Evolutionary conservation across 2,113 vertebrate species (phyloP), one percentile per base, ranked within the genome.

Genomic region (Carlito syrichta): DNA sequence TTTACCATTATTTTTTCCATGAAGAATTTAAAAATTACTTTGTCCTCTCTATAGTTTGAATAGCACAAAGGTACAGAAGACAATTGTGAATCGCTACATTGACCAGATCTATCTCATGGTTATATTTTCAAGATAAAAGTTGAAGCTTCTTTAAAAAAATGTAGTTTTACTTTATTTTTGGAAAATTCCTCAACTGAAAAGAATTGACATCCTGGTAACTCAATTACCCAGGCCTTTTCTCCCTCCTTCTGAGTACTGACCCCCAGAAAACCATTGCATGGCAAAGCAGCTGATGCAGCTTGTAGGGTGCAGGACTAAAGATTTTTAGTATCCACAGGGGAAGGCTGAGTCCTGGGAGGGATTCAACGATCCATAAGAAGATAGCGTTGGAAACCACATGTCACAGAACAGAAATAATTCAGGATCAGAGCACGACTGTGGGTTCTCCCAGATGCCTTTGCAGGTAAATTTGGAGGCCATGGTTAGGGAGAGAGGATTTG

Each of bases 111-210:
- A 91, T 88, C 62, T 97, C 54, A 32, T 84, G 40, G 56, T 77
- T 94, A 56, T 81, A 73, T 77, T 95, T 97, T 93, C 38, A 96
- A 96, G 79, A 35, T 87, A 58, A 97, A 95, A 96, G 90, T 45
- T 38, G 19, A 96, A 94, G 35, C 17, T 66, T 12, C 48, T 63
- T 30, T 25, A 30, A 83, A 79, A 74, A 62, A 40, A 40, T 87
- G 19, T 95, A 94, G 77, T 93, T 97, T 97, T 96, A 86, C 40
- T 92, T 92, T 94, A 82, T 62, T 96, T 95, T 95, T 96, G 77
- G 62, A 95, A 95, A 92, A 94, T 95, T 91, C 30, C 14, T 10
- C 78, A 91, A 43, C 45, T 83, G 88, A 73, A 96, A 90, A 97
- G 95, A 96, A 71, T 77, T 86, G 92, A 82, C 91, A 92, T 96